A percentile compares a stretch with the other conserved stretches of the same genome.
phyloP scores from a whole-genome alignment of 1,140 invertebrate genomes.

The Goniozus legneri region DNA sequence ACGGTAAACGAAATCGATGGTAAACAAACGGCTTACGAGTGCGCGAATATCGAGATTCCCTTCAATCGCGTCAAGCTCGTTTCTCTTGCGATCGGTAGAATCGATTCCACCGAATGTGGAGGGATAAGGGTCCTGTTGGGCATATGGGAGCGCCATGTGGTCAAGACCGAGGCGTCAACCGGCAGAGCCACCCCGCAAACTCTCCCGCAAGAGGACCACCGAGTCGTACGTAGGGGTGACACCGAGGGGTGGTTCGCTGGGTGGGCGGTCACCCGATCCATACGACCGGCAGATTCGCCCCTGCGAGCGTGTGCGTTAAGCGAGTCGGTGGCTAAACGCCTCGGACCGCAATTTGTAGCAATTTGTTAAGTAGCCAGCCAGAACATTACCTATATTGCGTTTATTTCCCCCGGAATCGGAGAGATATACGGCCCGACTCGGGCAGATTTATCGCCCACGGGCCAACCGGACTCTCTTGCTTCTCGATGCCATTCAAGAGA shows the following conservation, averaged over 20 bases:
- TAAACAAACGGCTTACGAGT: conserved; percentile 17
- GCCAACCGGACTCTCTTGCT: conserved; percentile 1
- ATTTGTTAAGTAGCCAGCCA: conserved; percentile 55
- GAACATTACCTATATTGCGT: conserved; percentile 55
- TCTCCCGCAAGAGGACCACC: no score
- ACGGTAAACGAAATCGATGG: conserved; percentile 16
- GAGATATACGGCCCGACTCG: conserved; percentile 40
- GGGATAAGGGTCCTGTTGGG: no score
- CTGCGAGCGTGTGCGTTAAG: conserved; percentile 15
- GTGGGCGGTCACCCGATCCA: conserved; percentile 19
- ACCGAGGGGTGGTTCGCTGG: neutral
- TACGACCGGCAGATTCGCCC: conserved; percentile 18
- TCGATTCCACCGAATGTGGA: no score
- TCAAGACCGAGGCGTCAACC: no score
- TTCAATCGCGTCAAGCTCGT: no score
- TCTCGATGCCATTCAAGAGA: no score
- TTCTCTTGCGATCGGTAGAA: no score
- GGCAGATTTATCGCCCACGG: conserved; percentile 44
- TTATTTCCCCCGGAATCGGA: conserved; percentile 28
- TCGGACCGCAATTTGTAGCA: conserved; percentile 54
- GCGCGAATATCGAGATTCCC: no score
- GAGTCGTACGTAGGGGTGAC: conserved; percentile 2
- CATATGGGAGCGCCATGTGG: conserved; percentile 47
- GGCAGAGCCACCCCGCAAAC: no score
- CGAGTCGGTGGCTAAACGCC: conserved; percentile 41